A percentile compares a stretch with the other conserved stretches of the same genome.
Evolutionary conservation across 1,140 invertebrate species (phyloP).

Genomic region (Octopus sinensis): DNA sequence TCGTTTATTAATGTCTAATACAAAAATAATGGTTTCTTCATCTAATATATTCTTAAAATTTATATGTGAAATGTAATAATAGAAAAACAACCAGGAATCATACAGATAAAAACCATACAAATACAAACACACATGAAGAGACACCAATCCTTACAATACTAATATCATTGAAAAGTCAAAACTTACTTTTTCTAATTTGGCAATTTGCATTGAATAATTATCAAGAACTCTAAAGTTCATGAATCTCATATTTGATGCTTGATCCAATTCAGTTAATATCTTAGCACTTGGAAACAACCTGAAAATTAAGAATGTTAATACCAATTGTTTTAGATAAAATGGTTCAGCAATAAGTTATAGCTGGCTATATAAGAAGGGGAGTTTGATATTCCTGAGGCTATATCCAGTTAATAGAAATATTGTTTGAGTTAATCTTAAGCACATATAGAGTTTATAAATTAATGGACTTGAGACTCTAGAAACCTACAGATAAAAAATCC

Average conservation of each 20-base stretch:
- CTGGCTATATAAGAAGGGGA: too few species aligned
- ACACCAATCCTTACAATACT: not conserved
- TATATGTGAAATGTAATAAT: not conserved
- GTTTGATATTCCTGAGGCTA: too few species aligned
- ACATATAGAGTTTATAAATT: too few species aligned
- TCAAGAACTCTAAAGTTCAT: conserved; percentile 98
- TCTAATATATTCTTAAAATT: too few species aligned
- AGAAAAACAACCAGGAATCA: not conserved
- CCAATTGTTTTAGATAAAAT: too few species aligned
- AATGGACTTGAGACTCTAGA: too few species aligned
- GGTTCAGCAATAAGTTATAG: too few species aligned
- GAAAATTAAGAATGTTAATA: not conserved
- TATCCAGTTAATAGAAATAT: too few species aligned
- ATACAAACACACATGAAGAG: not conserved
- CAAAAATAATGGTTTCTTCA: too few species aligned
- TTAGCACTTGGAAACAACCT: conserved; percentile 49
- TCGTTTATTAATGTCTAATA: too few species aligned
- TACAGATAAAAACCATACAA: not conserved
- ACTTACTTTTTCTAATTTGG: conserved; percentile 96
- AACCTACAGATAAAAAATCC: too few species aligned
- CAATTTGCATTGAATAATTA: conserved; percentile 90
- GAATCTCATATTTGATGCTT: conserved; percentile 97
- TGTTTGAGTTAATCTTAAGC: too few species aligned
- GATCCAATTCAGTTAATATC: conserved; percentile 63
- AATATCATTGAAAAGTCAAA: not conserved